Evolutionary conservation across 2,113 vertebrate genomes (phyloP), one percentile per base, ranked within the genome.

Genomic region (Leucopsar rothschildi): DNA sequence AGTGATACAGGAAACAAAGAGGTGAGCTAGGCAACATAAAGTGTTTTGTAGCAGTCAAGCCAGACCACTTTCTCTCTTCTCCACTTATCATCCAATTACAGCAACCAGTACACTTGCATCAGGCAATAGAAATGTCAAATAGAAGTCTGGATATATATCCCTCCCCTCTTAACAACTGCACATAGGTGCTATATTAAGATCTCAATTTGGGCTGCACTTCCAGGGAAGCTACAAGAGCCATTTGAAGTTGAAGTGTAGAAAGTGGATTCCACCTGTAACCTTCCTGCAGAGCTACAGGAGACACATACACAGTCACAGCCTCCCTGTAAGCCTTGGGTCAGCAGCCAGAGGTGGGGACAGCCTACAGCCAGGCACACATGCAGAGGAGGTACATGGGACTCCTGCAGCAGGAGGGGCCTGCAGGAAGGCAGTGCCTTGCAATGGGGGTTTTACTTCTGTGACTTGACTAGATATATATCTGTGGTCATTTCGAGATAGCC

Each of bases 231-330:
- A 16, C 35, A 85, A 33, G 42, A 92, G 49, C 57, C 21, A 13
- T 76, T 71, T 35, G 27, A 33, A 93, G 39, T 33, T 39, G 37
- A 86, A 63, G 31, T 9, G n/a, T 15, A 66, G 39, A 37, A 33
- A 52, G 29, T 3, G 0, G 35, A 42, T 71, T 55, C 23, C 11
- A 29, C 23, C 10, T 33, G 18, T 18, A 40, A 31, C 56, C 28
- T 28, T 33, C 33, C 39, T 86, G 64, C 64, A 69, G 28, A 6
- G 39, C 55, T 86, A 3, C 33, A 78, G 42, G 22, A 50, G 35
- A n/a, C 42, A 17, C 0, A 0, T 6, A 19, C 11, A 29, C 9
- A 39, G 14, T 6, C 35, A 10, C 0, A 0, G 25, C 10, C 18
- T 49, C 10, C 28, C 39, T 18, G 56, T 1, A 15, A 31, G 19